Base-by-base conservation (phyloP, 2,888 invertebrate genomes). In the Platycheirus rosarum region DNA sequence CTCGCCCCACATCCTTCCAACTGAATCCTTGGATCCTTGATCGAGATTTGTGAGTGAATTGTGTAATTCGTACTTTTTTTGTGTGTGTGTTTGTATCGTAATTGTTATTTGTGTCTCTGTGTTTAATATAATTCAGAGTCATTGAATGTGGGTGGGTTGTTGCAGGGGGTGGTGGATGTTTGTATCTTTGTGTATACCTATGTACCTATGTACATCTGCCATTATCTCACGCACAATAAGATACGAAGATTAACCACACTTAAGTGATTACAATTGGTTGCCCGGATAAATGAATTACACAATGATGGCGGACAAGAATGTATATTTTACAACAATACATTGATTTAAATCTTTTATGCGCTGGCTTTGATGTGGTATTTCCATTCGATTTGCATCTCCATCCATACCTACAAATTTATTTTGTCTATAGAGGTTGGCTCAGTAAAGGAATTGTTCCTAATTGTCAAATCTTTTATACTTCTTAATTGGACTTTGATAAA, bases 261-360 rank as follows among this genome's bases (percentile, higher is more conserved):
- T 70, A 70, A 70, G 63, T 77, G 76, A 77, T 65, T 65, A 65
- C 76, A 70, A 77, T 77, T 77, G 70, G 46, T 53, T 35, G 49
- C 37, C 44, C 44, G 42, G 37, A 65, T 62, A 48, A 42, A 42
- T 53, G 44, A 35, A 16, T 14, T 11, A 14, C 20, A 32, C 13
- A 60, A 60, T 18, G 49, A 70, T 70, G 46, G 42, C 18, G 44
- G 44, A 37, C 29, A 26, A n/a, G 44, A 53, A 68, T 66, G 14
- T 20, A 20, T 20, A 68, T 29, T 55, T 44, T 23, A 32, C 55
- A 66, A 66, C 66, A 66, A 53, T 53, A 46, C 29, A 48, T 57
- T 57, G 69, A 69, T 57, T 69, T 40, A 26, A 14, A 57, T 57
- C 57, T 23, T n/a, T n/a, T 23, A 60, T 23, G 14, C 4, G 26